phyloP scores from a whole-genome alignment of 2,888 invertebrate species.

The Meta bourneti region DNA sequence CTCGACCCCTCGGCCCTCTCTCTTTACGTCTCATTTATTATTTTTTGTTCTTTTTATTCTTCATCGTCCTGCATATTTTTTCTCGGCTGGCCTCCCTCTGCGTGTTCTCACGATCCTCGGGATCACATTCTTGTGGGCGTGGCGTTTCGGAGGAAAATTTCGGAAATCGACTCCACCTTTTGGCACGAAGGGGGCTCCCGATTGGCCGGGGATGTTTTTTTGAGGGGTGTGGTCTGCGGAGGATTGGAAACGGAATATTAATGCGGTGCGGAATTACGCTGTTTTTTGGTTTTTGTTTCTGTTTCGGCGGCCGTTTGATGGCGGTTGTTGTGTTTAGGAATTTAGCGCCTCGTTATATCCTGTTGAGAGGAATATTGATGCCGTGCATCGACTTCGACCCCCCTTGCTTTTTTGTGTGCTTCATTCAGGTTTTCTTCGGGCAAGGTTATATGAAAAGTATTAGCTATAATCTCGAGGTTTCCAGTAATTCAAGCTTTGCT shows the following conservation, averaged over 20 bases:
- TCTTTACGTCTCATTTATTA: conserved; percentile 60
- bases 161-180: conserved; percentile 69
- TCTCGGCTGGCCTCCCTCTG: conserved; percentile 33
- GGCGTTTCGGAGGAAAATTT: conserved; percentile 31
- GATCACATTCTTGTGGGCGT: conserved; percentile 72
- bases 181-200: conserved; percentile 43
- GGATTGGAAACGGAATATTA: conserved; percentile 27
- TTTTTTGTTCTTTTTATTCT: conserved; percentile 56
- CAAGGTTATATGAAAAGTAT: background rate
- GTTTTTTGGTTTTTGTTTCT: conserved; percentile 2
- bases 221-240: conserved; percentile 57
- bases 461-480: background rate
- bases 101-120: conserved; percentile 71
- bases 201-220: conserved; percentile 59
- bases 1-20: conserved; percentile 17
- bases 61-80: conserved; percentile 51
- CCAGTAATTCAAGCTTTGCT: background rate
- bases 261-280: conserved; percentile 29
- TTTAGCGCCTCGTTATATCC: conserved; percentile 61
- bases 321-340: conserved; percentile 25
- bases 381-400: background rate
- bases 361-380: conserved; percentile 59
- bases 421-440: background rate
- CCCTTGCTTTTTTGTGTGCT: background rate
- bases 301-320: conserved; percentile 18